Conservation (phyloP, 1,140 invertebrate species). For the Pomacea maculata region DNA sequence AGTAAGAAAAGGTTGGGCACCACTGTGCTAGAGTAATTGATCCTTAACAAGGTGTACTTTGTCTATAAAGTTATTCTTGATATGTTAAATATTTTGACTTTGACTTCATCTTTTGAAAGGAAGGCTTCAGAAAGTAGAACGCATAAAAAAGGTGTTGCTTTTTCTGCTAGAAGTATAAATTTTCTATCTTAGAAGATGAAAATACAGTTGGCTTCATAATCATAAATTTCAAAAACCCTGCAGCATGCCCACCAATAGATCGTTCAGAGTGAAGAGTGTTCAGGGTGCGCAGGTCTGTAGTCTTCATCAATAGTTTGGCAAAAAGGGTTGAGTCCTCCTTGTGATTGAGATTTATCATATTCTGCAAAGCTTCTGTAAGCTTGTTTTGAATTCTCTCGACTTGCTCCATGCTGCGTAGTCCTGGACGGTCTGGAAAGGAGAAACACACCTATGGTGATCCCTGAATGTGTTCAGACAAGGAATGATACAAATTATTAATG, state of each 20-base stretch:
- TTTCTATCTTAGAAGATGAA: no score
- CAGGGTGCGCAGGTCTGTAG: conserved; percentile 92
- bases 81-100: no score
- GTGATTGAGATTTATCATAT: conserved; percentile 83
- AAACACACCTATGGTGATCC: no score
- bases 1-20: no score
- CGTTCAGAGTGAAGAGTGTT: conserved; percentile 97
- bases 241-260: conserved; percentile 74
- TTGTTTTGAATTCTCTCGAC: conserved; percentile 92
- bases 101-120: neutral
- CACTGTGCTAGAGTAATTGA: no score
- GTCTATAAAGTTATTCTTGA: no score
- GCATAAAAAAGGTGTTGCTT: neutral
- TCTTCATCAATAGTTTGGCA: conserved; percentile 89
- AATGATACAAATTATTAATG: no score
- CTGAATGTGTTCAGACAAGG: no score
- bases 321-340: conserved; percentile 75
- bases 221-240: neutral
- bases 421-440: conserved; percentile 78
- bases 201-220: no score
- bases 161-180: neutral
- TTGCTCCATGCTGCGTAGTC: conserved; percentile 88
- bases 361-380: conserved; percentile 84
- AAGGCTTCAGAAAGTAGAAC: conserved; percentile 7
- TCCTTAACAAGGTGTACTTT: no score